Percentiles rank a stretch among this genome's conserved stretches.
Evolutionary conservation across 2,797 vertebrate species (phyloP).

Genomic region (Poecilia wingei): DNA sequence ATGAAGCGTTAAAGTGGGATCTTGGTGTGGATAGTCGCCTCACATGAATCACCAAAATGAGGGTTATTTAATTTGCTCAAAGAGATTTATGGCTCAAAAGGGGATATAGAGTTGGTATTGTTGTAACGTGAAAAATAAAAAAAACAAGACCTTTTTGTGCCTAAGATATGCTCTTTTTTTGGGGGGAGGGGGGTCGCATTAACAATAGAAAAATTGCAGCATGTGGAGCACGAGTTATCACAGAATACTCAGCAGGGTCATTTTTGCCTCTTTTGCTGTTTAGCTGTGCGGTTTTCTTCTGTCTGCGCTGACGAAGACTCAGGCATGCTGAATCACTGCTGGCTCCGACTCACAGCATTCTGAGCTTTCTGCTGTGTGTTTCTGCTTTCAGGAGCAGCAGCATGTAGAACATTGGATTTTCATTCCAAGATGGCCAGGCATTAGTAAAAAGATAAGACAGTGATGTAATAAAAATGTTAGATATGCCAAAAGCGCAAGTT

Average conservation of each 20-base stretch:
- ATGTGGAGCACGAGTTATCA: not conserved
- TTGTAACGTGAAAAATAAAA: conserved; percentile 16
- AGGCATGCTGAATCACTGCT: not conserved
- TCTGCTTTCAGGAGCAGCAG: not conserved
- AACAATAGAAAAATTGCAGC: not conserved
- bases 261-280: not conserved
- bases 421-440: not conserved
- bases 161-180: no score
- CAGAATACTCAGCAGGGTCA: not conserved
- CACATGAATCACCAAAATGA: conserved; percentile 3
- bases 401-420: not conserved
- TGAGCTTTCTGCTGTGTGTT: not conserved
- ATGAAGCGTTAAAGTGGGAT: not conserved
- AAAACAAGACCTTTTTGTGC: not conserved
- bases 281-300: not conserved
- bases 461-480: not conserved
- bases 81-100: not conserved
- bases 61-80: conserved; percentile 1
- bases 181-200: not conserved
- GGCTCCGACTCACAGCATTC: not conserved
- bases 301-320: not conserved
- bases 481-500: not conserved
- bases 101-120: not conserved
- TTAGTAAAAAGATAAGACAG: not conserved
- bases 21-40: conserved; percentile 6